These are phyloP conservation scores for Malurus melanocephalus DNA, from an alignment of 2,113 vertebrate genomes.

Conservation along the genomic window DNA sequence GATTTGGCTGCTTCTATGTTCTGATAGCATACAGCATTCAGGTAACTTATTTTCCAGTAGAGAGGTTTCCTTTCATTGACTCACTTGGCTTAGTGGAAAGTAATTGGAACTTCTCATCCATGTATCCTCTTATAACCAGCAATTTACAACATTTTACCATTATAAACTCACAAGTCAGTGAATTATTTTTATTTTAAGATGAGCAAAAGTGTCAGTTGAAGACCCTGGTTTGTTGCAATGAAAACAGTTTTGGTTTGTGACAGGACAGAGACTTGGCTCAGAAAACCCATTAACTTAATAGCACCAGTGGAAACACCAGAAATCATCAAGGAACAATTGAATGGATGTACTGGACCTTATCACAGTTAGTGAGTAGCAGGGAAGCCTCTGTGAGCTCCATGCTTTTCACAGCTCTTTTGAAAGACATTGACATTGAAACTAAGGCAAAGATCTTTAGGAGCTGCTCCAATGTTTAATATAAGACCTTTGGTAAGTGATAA, in stretches of 20 bases:
- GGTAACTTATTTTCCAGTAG: neutral
- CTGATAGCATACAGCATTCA: neutral
- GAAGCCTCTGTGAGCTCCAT: neutral
- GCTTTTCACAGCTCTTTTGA: neutral
- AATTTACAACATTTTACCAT: neutral
- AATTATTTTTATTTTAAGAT: neutral
- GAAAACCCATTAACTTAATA: neutral
- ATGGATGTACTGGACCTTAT: neutral
- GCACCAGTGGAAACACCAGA: neutral
- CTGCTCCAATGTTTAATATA: neutral
- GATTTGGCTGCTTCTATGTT: neutral
- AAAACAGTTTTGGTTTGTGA: neutral
- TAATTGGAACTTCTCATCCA: conserved; percentile 30
- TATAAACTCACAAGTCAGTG: neutral
- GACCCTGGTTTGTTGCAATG: neutral
- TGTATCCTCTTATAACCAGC: neutral
- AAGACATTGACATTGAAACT: neutral
- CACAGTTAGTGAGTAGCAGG: neutral
- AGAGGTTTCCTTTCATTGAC: neutral
- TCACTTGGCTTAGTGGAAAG: neutral
- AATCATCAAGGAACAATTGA: neutral
- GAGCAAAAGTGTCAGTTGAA: neutral
- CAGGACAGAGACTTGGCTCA: conserved; percentile 16
- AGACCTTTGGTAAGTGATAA: neutral
- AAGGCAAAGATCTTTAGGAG: neutral